phyloP scores from a whole-genome alignment of 2,888 invertebrate genomes.

The Acheta domesticus region DNA sequence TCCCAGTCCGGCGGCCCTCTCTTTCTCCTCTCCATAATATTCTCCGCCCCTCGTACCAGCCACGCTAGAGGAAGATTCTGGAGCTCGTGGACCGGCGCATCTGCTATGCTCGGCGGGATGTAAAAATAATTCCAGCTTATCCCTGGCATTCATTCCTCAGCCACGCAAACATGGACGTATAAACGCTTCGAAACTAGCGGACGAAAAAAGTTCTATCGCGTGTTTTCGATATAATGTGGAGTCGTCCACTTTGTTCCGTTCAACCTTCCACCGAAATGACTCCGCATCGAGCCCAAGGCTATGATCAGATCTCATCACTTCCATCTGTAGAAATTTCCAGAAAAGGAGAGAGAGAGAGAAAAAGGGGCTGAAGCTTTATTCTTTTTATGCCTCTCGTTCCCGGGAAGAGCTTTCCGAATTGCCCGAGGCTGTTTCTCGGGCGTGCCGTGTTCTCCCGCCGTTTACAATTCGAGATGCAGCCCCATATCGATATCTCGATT shows the following conservation, averaged over 20 bases:
- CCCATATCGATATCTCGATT: neutral
- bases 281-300: neutral
- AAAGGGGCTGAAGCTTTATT: neutral
- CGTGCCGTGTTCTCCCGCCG: constrained; percentile 4
- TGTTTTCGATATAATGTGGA: constrained; percentile 2
- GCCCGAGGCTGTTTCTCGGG: neutral
- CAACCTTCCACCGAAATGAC: neutral
- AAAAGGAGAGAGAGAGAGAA: neutral
- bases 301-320: constrained; percentile 2
- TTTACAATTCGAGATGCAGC: constrained; percentile 18
- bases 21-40: no score
- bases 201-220: neutral
- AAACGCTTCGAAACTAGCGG: neutral
- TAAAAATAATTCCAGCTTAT: no score
- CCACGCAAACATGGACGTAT: neutral
- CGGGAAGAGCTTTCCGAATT: neutral
- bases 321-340: neutral
- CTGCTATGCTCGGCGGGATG: no score
- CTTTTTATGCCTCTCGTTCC: neutral
- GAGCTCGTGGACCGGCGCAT: no score
- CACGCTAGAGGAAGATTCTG: no score
- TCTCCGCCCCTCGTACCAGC: no score
- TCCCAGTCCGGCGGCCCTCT: no score
- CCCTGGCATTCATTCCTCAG: neutral
- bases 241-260: neutral